Conservation (phyloP, 1,140 invertebrate genomes). For the Linepithema humile region DNA sequence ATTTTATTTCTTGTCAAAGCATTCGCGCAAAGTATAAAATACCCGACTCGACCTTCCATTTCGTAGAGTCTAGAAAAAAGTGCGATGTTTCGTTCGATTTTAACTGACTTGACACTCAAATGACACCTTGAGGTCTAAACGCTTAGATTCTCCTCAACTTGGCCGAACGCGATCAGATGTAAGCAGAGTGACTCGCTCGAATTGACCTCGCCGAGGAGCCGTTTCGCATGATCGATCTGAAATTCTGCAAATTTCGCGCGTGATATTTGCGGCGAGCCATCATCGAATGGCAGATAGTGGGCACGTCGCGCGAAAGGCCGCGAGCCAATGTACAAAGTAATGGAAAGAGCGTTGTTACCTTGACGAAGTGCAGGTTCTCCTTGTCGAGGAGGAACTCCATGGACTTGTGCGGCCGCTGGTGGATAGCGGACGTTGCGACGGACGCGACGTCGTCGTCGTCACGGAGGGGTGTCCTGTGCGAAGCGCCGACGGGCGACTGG, state of each 20-base stretch:
- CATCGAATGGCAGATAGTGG: no score
- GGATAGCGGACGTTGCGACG: conserved; percentile 76
- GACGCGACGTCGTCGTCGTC: conserved; percentile 66
- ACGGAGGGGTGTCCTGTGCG: conserved; percentile 74
- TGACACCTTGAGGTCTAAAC: no score
- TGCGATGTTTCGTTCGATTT: no score
- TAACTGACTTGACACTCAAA: no score
- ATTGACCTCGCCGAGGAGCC: background rate
- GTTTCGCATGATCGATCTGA: background rate
- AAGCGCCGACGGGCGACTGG: conserved; percentile 78
- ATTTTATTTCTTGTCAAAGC: background rate
- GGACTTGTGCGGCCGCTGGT: conserved; percentile 91
- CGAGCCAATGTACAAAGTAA: background rate
- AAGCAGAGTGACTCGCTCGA: no score
- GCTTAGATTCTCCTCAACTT: no score
- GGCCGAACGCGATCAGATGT: no score
- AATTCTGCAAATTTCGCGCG: background rate
- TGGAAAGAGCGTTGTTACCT: no score
- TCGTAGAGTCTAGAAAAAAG: no score
- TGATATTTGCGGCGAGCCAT: background rate
- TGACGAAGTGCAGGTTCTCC: conserved; percentile 91
- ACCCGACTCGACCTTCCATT: no score
- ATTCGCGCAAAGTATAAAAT: no score
- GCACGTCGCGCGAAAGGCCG: background rate
- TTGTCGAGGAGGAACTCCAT: conserved; percentile 97